Conservation (phyloP, 2,888 invertebrate species). For the Oxystoma pomonae region DNA sequence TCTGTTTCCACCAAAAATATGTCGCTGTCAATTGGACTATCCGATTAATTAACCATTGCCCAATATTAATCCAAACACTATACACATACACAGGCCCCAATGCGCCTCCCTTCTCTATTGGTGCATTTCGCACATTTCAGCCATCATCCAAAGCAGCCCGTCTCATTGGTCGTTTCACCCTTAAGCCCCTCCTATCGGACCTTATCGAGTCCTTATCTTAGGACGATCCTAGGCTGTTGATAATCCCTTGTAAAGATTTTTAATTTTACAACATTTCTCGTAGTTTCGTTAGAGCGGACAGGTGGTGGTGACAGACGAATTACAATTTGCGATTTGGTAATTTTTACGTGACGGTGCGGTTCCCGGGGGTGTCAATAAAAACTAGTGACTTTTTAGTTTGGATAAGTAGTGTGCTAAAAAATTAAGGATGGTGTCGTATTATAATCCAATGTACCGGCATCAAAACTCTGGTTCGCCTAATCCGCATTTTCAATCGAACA, state of each 20-base stretch:
- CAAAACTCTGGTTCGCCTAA: constrained; percentile 49
- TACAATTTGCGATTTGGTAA: no score
- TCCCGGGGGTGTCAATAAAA: no score
- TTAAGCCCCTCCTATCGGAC: constrained; percentile 25
- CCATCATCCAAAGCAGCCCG: constrained; percentile 34
- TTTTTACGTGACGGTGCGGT: no score
- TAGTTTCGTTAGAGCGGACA: constrained; percentile 11
- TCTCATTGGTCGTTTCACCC: constrained; percentile 32
- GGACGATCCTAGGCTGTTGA: constrained; percentile 23
- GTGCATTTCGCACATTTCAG: constrained; percentile 30
- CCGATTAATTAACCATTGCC: no score
- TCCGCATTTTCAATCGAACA: constrained; percentile 47
- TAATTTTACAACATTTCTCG: constrained; percentile 15
- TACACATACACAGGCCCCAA: no score
- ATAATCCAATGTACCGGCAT: constrained; percentile 58
- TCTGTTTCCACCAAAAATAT: no score
- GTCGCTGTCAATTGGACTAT: no score
- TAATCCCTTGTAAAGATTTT: no score
- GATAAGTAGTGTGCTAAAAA: no score
- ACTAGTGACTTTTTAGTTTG: no score
- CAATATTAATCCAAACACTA: no score
- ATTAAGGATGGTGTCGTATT: constrained; percentile 68
- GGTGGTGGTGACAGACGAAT: constrained; percentile 8
- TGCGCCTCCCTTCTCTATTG: constrained; percentile 28
- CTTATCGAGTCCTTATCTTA: constrained; percentile 24